phyloP scores from a whole-genome alignment of 2,888 invertebrate species.

The Oscheius sp. region DNA sequence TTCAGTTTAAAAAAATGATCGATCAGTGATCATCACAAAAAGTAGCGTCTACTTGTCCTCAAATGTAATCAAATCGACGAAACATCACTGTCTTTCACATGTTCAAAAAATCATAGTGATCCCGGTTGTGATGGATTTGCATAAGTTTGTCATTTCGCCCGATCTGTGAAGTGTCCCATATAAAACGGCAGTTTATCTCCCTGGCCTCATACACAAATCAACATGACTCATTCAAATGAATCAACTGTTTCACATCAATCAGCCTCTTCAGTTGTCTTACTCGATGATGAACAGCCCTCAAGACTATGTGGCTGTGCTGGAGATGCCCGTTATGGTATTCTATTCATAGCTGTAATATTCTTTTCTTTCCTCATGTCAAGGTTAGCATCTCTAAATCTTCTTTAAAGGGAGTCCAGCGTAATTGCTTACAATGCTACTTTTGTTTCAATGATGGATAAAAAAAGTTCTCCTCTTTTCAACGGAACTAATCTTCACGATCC shows the following conservation, averaged over 20 bases:
- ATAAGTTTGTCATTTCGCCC: constrained; percentile 23
- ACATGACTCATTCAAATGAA: constrained; percentile 21
- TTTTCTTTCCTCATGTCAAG: constrained; percentile 27
- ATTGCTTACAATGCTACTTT: constrained; percentile 61
- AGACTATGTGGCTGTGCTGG: constrained; percentile 30
- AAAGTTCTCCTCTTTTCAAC: constrained; percentile 53
- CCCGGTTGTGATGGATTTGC: constrained; percentile 13
- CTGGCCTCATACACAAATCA: background rate
- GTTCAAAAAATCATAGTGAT: constrained; percentile 12
- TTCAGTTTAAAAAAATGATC: background rate
- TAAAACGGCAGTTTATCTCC: constrained; percentile 4
- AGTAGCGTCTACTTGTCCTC: background rate
- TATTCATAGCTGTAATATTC: constrained; percentile 11
- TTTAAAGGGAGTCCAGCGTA: constrained; percentile 43
- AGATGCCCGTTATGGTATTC: constrained; percentile 23
- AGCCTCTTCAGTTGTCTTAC: constrained; percentile 15
- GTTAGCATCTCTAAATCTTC: background rate
- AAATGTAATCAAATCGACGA: background rate
- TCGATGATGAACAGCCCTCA: constrained; percentile 12
- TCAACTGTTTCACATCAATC: constrained; percentile 24
- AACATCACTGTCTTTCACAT: too few relatives aligned
- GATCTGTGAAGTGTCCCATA: constrained; percentile 25
- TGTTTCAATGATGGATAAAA: constrained; percentile 59
- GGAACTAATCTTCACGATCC: constrained; percentile 36
- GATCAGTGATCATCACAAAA: background rate